Evolutionary conservation across 2,888 invertebrate species (phyloP).

Genomic region (Argynnis bischoffii): DNA sequence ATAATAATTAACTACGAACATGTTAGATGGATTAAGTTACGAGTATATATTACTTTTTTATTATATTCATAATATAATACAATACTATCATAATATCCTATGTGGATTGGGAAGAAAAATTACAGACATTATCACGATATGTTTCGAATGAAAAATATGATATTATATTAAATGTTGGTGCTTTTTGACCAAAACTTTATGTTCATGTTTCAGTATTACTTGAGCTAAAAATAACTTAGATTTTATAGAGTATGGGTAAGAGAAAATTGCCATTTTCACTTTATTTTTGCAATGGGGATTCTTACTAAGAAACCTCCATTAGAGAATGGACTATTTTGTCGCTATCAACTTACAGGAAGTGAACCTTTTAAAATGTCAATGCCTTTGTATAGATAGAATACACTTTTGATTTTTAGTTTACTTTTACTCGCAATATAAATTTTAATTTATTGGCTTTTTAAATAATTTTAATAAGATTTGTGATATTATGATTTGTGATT

Average conservation of each 20-base stretch:
- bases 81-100: no score
- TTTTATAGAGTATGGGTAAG: conserved; percentile 4
- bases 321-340: conserved; percentile 23
- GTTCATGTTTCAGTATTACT: not conserved
- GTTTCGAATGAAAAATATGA: no score
- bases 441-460: not conserved
- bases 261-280: not conserved
- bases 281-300: conserved; percentile 13
- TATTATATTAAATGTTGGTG: no score
- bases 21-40: no score
- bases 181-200: not conserved
- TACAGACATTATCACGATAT: no score
- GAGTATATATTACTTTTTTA: no score
- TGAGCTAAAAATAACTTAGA: not conserved
- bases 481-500: no score
- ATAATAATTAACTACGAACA: conserved; percentile 11
- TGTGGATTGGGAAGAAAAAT: no score
- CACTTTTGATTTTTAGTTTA: not conserved
- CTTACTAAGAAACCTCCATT: conserved; percentile 28
- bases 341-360: conserved; percentile 60
- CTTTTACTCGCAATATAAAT: not conserved
- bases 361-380: conserved; percentile 75
- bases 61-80: no score
- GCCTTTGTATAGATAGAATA: conserved; percentile 37
- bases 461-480: no score